These are phyloP conservation scores for Chondrilla cf. caribensis DNA, from an alignment of 37 sponge, comb jelly and placozoan species.

Conservation along the genomic window DNA sequence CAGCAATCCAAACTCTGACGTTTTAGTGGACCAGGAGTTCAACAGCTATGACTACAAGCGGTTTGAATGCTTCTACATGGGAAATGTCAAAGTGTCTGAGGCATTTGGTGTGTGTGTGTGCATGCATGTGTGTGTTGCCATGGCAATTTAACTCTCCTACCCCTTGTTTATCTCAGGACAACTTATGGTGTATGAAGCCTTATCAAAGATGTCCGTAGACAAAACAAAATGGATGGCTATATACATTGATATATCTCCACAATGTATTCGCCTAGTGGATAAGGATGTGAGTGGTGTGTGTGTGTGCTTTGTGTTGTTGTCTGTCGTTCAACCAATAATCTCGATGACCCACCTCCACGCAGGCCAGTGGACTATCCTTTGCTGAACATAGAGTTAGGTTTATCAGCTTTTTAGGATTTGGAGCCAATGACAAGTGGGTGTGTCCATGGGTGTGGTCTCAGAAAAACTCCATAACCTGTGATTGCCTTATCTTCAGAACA, in stretches of 20 bases:
- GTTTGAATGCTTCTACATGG: conserved; percentile 17
- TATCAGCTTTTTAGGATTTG: conserved; percentile 3
- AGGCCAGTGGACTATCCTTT: conserved; percentile 9
- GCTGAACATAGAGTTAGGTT: conserved; percentile 13
- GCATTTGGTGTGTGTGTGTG: conserved; percentile 27
- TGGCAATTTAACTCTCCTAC: conserved; percentile 51
- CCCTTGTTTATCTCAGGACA: conserved; percentile 73
- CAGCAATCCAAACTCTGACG: not conserved
- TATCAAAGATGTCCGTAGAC: not conserved
- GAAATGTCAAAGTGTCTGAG: conserved; percentile 3
- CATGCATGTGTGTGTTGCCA: conserved; percentile 10
- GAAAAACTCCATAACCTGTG: no score
- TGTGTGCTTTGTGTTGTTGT: not conserved
- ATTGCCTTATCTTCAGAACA: no score
- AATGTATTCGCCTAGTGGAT: conserved; percentile 8
- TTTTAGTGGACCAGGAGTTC: not conserved
- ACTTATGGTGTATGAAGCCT: conserved; percentile 69
- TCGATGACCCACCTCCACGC: not conserved
- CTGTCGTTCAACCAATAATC: not conserved
- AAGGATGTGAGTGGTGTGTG: conserved; percentile 5
- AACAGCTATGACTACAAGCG: not conserved
- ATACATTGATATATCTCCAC: conserved; percentile 18
- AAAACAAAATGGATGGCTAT: conserved; percentile 2
- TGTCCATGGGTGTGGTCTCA: no score
- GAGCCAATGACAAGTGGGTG: conserved; percentile 2